A percentile compares a stretch with the other conserved stretches of the same genome.
These are phyloP conservation scores for Gasterosteus nipponicus DNA, from an alignment of 2,113 vertebrate species.

Conservation along the genomic window DNA sequence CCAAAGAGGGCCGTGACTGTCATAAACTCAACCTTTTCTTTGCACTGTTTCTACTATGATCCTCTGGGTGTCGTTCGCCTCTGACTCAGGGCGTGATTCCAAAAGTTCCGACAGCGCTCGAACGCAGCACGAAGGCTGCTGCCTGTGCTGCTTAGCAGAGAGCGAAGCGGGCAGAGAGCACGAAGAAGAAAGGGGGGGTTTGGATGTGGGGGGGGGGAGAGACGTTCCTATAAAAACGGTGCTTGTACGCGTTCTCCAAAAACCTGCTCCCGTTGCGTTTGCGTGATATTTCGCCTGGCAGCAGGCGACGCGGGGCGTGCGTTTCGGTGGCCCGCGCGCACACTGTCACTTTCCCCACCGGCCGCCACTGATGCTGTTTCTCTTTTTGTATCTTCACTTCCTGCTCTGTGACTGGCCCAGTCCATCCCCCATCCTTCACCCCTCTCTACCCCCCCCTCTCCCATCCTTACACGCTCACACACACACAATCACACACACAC, in stretches of 20 bases:
- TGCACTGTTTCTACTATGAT: neutral
- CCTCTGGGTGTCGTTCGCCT: neutral
- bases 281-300: slow-evolving; percentile 36
- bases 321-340: slow-evolving; percentile 41
- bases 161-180: slow-evolving; percentile 68
- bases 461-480: neutral
- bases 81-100: neutral
- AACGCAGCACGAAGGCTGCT: slow-evolving; percentile 70
- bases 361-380: slow-evolving; percentile 47
- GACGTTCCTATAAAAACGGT: slow-evolving; percentile 69
- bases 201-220: slow-evolving; percentile 49
- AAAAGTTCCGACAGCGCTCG: neutral
- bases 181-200: slow-evolving; percentile 66
- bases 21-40: neutral
- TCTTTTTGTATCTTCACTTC: slow-evolving; percentile 79
- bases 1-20: neutral
- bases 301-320: slow-evolving; percentile 37
- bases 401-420: slow-evolving; percentile 76
- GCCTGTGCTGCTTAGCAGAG: slow-evolving; percentile 71
- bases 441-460: slow-evolving; percentile 52
- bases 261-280: slow-evolving; percentile 41
- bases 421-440: slow-evolving; percentile 77
- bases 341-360: slow-evolving; percentile 48
- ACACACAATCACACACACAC: slow-evolving; percentile 1
- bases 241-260: slow-evolving; percentile 56